phyloP scores from a whole-genome alignment of 2,797 vertebrate species.

The Pangasius larnaudii region DNA sequence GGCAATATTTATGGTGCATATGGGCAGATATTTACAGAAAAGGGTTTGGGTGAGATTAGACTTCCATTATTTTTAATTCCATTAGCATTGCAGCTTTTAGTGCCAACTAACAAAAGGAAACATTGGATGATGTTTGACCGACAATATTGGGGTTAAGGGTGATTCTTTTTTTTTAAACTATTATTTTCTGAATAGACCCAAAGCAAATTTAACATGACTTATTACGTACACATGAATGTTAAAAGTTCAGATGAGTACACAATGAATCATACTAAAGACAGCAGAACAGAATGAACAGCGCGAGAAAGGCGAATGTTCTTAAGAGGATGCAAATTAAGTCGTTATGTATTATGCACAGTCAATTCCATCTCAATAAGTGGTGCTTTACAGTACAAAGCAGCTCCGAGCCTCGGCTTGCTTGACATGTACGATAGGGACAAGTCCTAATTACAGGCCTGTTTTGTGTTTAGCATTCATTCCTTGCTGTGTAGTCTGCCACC shows the following conservation, averaged over 20 bases:
- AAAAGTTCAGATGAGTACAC: neutral
- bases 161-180: neutral
- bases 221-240: too few relatives aligned
- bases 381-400: slow-evolving; percentile 29
- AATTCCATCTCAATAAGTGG: slow-evolving; percentile 23
- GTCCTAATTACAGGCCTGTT: slow-evolving; percentile 65
- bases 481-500: slow-evolving; percentile 56
- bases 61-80: neutral
- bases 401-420: slow-evolving; percentile 1
- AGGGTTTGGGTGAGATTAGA: neutral
- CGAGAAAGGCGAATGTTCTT: slow-evolving; percentile 5
- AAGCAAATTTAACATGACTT: neutral
- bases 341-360: slow-evolving; percentile 39
- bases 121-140: neutral
- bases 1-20: neutral
- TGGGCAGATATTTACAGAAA: neutral
- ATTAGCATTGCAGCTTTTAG: neutral
- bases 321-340: slow-evolving; percentile 29
- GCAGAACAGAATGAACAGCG: neutral
- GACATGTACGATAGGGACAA: slow-evolving; percentile 58
- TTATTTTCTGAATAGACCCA: neutral
- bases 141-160: neutral
- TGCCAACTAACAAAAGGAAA: neutral
- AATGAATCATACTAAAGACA: neutral
- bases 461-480: slow-evolving; percentile 47